Conservation (phyloP, 2,888 invertebrate species). For the Molorchus minor region DNA sequence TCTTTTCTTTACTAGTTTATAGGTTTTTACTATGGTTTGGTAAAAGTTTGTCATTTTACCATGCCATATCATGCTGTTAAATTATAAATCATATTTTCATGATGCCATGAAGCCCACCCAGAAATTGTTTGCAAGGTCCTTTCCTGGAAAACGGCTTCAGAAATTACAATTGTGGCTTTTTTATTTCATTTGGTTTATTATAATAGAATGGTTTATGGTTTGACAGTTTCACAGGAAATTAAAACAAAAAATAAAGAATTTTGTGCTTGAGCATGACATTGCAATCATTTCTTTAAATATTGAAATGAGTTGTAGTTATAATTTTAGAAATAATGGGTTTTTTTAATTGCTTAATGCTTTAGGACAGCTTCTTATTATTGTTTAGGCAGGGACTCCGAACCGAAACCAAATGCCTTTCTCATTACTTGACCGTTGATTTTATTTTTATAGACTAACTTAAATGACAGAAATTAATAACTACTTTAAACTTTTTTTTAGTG, state of each 20-base stretch:
- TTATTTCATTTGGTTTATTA: conserved; percentile 6
- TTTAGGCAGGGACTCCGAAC: conserved; percentile 64
- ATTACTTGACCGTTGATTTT: neutral
- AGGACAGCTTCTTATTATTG: conserved; percentile 59
- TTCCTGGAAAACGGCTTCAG: too few species aligned
- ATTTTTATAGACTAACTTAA: conserved; percentile 10
- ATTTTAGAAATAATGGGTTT: conserved; percentile 47
- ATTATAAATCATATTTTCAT: conserved; percentile 28
- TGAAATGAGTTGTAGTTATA: conserved; percentile 45
- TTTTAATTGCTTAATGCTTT: conserved; percentile 59
- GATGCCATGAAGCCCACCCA: too few species aligned
- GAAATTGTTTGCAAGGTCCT: too few species aligned
- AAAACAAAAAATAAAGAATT: conserved; percentile 39
- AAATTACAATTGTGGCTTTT: too few species aligned
- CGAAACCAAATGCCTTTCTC: conserved; percentile 52
- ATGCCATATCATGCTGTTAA: conserved; percentile 14
- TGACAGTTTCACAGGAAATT: conserved; percentile 3
- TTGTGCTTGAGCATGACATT: conserved; percentile 57
- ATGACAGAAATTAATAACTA: too few species aligned
- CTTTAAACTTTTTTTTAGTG: too few species aligned
- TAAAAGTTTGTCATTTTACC: conserved; percentile 18
- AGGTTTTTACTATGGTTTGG: conserved; percentile 7
- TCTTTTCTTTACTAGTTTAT: conserved; percentile 19
- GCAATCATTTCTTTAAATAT: conserved; percentile 41
- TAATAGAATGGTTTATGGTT: conserved; percentile 12